These are phyloP conservation scores for Choristoneura fumiferana DNA, from an alignment of 1,140 invertebrate genomes.

Conservation along the genomic window DNA sequence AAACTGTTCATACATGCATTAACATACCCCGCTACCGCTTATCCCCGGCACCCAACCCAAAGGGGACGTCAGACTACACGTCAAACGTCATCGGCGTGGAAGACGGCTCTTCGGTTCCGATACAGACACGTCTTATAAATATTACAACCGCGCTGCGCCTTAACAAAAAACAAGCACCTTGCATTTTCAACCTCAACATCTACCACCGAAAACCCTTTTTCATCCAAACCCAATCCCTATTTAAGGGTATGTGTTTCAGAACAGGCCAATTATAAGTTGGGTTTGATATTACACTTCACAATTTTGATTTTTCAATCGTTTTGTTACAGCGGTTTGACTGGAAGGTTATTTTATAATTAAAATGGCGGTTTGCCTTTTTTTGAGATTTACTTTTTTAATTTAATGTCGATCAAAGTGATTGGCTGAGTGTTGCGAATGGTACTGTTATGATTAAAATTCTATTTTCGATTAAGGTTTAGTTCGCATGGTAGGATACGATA, in stretches of 20 bases:
- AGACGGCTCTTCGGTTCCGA: constrained; percentile 73
- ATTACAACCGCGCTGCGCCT: constrained; percentile 55
- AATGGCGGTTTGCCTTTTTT: constrained; percentile 60
- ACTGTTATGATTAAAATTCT: constrained; percentile 15
- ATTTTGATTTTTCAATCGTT: constrained; percentile 72
- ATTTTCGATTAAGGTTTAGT: not conserved
- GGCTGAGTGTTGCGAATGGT: constrained; percentile 30
- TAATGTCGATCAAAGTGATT: constrained; percentile 62
- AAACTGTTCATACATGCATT: too few relatives aligned
- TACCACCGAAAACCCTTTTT: constrained; percentile 25
- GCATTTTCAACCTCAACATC: constrained; percentile 32
- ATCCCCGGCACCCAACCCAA: constrained; percentile 41
- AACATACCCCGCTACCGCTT: not conserved
- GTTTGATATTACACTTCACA: constrained; percentile 72
- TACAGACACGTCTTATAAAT: constrained; percentile 70
- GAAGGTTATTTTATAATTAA: constrained; percentile 70
- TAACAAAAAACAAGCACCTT: constrained; percentile 29
- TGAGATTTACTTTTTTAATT: constrained; percentile 54
- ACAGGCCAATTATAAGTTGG: constrained; percentile 68
- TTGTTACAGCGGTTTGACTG: constrained; percentile 66
- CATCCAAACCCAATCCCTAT: not conserved
- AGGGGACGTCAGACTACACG: constrained; percentile 71
- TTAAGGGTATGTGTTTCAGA: constrained; percentile 30
- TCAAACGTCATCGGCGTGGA: constrained; percentile 75
- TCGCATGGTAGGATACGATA: not conserved